A percentile compares a stretch with the other conserved stretches of the same genome.
Conservation (phyloP, 2,797 vertebrate species). For the Limosa lapponica region DNA sequence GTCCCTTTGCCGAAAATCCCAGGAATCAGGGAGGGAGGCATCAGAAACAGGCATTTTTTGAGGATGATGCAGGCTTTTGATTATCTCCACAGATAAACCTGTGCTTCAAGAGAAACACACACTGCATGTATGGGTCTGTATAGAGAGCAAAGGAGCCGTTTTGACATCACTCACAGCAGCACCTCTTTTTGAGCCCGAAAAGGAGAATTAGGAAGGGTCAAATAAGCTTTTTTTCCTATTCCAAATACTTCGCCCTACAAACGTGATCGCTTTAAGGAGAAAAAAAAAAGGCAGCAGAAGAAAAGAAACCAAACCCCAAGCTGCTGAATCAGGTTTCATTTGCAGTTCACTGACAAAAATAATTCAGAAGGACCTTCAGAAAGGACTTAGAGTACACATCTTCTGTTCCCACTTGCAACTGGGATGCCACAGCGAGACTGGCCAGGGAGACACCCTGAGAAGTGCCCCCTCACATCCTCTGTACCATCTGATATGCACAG, state of each 20-base stretch:
- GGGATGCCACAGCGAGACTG: not conserved
- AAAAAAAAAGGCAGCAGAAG: not conserved
- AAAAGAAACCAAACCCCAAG: not conserved
- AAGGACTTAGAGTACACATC: not conserved
- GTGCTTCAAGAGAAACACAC: constrained; percentile 22
- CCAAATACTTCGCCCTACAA: not conserved
- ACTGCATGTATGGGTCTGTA: not conserved
- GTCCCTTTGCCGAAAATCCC: constrained; percentile 51
- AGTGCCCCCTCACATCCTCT: rapidly evolving
- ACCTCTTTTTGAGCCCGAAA: not conserved
- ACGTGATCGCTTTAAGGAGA: rapidly evolving
- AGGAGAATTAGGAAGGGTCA: not conserved
- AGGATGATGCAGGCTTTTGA: constrained; percentile 49
- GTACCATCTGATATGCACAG: rapidly evolving
- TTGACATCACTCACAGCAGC: not conserved
- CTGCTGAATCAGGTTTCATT: not conserved
- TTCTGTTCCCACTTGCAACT: not conserved
- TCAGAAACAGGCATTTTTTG: constrained; percentile 27
- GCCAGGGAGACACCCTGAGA: not conserved
- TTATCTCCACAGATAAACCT: constrained; percentile 44
- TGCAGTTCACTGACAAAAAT: not conserved
- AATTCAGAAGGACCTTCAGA: not conserved
- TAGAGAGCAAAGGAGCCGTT: not conserved
- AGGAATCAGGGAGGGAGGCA: constrained; percentile 18
- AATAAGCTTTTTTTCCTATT: not conserved